phyloP scores from a whole-genome alignment of 2,888 invertebrate genomes.

The Ethmia dodecea region DNA sequence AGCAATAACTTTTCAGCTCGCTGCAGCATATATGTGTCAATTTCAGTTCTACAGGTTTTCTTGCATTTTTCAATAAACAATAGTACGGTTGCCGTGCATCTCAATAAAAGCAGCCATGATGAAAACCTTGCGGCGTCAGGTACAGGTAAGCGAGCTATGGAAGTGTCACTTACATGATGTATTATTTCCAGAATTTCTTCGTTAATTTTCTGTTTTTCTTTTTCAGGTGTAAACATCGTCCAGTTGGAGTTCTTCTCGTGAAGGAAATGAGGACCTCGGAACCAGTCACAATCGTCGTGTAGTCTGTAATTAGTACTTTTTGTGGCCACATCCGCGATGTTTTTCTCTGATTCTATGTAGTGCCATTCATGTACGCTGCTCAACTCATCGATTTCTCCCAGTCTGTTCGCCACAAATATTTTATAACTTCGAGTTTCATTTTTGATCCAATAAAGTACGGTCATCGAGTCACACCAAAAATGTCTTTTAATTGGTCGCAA shows the following conservation, averaged over 20 bases:
- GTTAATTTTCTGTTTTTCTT: not conserved
- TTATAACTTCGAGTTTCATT: not conserved
- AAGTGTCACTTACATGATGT: not conserved
- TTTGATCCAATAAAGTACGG: not conserved
- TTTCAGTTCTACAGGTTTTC: not conserved
- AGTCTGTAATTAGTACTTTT: no score
- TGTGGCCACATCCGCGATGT: not conserved
- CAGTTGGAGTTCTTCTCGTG: not conserved
- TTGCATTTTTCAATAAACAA: conserved; percentile 5
- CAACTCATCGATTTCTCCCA: not conserved
- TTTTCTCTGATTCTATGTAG: not conserved
- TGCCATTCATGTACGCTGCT: not conserved
- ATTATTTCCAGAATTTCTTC: not conserved
- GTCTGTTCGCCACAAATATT: no score
- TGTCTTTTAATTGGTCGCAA: not conserved
- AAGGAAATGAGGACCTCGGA: not conserved
- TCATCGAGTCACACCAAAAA: not conserved
- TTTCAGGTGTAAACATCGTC: not conserved
- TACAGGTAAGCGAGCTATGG: conserved; percentile 2
- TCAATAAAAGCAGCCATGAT: conserved; percentile 11
- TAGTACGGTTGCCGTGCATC: conserved; percentile 6
- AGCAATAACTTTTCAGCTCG: conserved; percentile 8
- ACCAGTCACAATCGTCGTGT: no score
- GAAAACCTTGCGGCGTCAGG: conserved; percentile 13
- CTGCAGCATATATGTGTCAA: not conserved